Base-by-base conservation (phyloP, 2,888 invertebrate genomes). In the Anorthoa munda region DNA sequence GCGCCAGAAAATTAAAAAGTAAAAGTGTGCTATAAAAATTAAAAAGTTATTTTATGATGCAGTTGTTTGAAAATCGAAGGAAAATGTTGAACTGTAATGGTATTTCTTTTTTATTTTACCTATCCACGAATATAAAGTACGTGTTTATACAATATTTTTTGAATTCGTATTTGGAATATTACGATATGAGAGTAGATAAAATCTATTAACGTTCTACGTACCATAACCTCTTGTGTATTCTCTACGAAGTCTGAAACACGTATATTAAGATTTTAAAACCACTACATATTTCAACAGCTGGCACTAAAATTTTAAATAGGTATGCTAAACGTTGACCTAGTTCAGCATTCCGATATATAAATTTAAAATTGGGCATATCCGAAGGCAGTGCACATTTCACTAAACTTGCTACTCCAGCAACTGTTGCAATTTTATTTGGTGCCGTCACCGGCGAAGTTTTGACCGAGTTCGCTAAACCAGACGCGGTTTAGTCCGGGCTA, bases 371-470 rank as follows among this genome's bases (percentile, higher is more conserved):
- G 87, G 86, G 74, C 77, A 78, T 84, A 81, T 84, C 81, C 83
- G 79, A 87, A 85, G 82, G 86, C 86, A 79, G 71, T 81, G 79
- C 87, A 82, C 86, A 85, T 90, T 91, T 88, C 82, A 81, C 82
- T 64, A 81, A 89, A 90, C 86, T 91, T 87, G 17, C 61, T 61
- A 64, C 69, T 48, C 50, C 53, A 56, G 75, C 75, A 84, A 89
- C 90, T 89, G 89, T 84, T 87, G 84, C 86, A 91, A 91, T 92
- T 92, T 92, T 91, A 91, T 91, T 91, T 91, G 83, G 85, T 82
- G 71, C 79, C 77, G 84, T 84, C 86, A 82, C 80, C 75, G 81
- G 65, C 66, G 67, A 87, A 87, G 85, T 88, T 84, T 82, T 78
- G 81, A 48, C 77, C 66, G 87, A 88, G 88, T 88, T 90, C 77